These are phyloP conservation scores for Diabrotica virgifera DNA, from an alignment of 1,140 invertebrate genomes.

Conservation along the genomic window DNA sequence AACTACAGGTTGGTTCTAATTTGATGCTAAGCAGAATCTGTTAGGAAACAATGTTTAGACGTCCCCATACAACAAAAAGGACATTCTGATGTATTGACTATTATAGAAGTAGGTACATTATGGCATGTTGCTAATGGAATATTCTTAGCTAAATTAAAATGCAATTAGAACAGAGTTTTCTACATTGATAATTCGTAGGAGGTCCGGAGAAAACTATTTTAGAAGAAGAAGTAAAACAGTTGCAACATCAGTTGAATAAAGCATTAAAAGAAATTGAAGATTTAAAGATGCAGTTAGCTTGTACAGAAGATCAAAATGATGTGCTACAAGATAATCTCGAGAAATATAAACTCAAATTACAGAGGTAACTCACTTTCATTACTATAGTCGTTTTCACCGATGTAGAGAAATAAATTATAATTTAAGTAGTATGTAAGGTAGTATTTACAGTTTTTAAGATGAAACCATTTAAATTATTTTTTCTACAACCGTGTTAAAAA, in stretches of 20 bases:
- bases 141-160: not conserved
- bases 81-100: not conserved
- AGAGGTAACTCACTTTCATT: constrained; percentile 17
- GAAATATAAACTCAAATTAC: constrained; percentile 21
- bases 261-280: constrained; percentile 20
- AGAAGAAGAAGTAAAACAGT: constrained; percentile 29
- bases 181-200: no score
- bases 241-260: constrained; percentile 32
- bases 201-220: constrained; percentile 22
- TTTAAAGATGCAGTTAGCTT: constrained; percentile 27
- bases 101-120: not conserved
- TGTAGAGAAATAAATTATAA: no score
- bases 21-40: no score
- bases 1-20: no score
- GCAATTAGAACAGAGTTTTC: no score
- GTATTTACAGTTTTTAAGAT: no score
- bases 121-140: not conserved
- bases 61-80: no score
- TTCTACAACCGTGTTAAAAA: no score
- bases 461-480: no score
- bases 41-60: no score
- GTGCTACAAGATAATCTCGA: constrained; percentile 25
- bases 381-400: no score
- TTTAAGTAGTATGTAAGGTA: no score
- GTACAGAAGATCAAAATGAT: constrained; percentile 34